These are phyloP conservation scores for Leptinotarsa defecta DNA, from an alignment of 1,140 invertebrate species.

Conservation along the genomic window DNA sequence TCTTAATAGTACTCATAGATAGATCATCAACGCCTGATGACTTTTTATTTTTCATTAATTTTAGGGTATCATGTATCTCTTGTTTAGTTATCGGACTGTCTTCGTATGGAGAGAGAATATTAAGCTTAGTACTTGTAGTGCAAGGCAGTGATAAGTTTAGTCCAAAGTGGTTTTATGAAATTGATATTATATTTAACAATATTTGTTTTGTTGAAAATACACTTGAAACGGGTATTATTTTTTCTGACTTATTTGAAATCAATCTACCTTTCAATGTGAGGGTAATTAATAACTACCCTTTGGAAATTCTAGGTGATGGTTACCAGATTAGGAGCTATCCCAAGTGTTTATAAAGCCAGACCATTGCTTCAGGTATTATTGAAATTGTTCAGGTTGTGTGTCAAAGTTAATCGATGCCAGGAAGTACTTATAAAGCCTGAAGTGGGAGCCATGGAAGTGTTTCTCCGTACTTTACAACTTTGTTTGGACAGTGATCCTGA, in stretches of 20 bases:
- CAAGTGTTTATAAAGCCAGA: conserved; percentile 73
- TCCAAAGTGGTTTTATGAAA: conserved; percentile 3
- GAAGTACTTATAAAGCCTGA: conserved; percentile 71
- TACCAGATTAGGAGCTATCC: conserved; percentile 68
- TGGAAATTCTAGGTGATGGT: conserved; percentile 64
- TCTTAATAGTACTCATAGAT: too few relatives aligned
- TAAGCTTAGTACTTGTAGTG: too few relatives aligned
- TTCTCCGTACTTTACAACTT: conserved; percentile 71
- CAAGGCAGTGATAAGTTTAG: too few relatives aligned
- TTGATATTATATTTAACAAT: neutral
- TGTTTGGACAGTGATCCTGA: conserved; percentile 68
- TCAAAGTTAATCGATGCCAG: conserved; percentile 77
- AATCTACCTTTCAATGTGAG: neutral
- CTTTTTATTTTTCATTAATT: too few relatives aligned
- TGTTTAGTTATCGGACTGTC: too few relatives aligned
- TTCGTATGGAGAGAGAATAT: too few relatives aligned
- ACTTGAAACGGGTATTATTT: neutral
- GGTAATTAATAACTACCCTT: neutral
- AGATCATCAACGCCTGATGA: too few relatives aligned
- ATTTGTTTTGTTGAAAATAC: neutral
- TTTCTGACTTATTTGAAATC: neutral
- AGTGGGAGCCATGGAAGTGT: conserved; percentile 69
- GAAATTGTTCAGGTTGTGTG: conserved; percentile 82
- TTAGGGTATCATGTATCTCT: too few relatives aligned
- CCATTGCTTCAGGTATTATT: conserved; percentile 83